Evolutionary conservation across 2,888 invertebrate genomes (phyloP), one percentile per base, ranked within the genome.

Genomic region (Leucophora obtusa): DNA sequence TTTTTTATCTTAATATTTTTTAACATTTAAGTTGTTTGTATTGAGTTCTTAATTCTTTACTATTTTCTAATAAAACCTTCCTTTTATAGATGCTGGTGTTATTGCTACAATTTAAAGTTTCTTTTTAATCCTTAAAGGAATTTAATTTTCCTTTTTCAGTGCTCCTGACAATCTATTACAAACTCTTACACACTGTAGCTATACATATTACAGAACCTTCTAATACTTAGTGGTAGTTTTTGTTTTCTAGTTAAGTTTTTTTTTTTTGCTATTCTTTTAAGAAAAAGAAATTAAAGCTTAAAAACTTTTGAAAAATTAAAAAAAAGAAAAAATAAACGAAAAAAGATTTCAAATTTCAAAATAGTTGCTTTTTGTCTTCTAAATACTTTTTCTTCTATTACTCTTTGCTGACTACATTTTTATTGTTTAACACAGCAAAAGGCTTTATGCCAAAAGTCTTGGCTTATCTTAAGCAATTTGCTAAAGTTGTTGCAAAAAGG

Each of bases 381-480:
- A 70, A 66, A 65, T 76, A 69, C 69, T 73, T 77, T 53, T 74
- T 59, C 38, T 54, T 17, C 43, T 66, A 58, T 50, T 28, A 18
- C n/a, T 38, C 35, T 59, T 35, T 9, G 8, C 54, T 54, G 21
- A 28, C 28, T 51, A 24, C 28, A 54, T 6, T 54, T 77, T 78
- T 68, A 68, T 78, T 78, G 71, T 78, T 78, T 28, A 53, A 60
- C 50, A 50, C 50, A 50, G 70, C 65, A 81, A 81, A 81, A 81
- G 81, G 77, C 81, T 81, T 77, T 73, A 81, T 77, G 77, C 73
- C 77, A 77, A 81, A 81, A 81, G 81, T 81, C 81, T 77, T 74
- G 69, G 81, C 81, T 81, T 81, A 81, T 77, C 81, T 81, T 77
- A 74, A 81, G 81, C 73, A 81, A 81, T 81, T 81, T 81, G 77